Evolutionary conservation across 2,888 invertebrate species (phyloP).

Genomic region (Crematogaster levior): DNA sequence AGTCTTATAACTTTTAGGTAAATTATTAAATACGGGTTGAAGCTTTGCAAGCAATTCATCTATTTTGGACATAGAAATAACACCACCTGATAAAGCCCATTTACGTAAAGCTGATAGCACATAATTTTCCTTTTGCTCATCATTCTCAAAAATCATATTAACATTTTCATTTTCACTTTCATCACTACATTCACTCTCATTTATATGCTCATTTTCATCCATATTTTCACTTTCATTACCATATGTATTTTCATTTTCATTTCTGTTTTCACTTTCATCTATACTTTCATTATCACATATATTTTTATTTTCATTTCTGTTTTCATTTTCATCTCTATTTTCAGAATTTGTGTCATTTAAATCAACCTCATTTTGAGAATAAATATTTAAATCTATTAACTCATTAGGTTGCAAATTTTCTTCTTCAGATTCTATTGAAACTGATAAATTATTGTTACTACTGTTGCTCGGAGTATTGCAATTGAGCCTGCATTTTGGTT

Average conservation of each 20-base stretch:
- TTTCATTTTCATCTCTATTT: too few species aligned
- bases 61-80: slow-evolving; percentile 24
- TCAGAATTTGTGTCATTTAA: too few species aligned
- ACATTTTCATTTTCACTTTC: slow-evolving; percentile 14
- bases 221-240: background rate
- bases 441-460: background rate
- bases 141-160: background rate
- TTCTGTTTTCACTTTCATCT: background rate
- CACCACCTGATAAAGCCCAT: slow-evolving; percentile 20
- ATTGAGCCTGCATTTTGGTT: slow-evolving; percentile 13
- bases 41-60: slow-evolving; percentile 15
- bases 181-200: too few species aligned
- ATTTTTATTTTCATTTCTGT: too few species aligned
- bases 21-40: slow-evolving; percentile 4
- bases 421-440: background rate
- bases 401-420: background rate
- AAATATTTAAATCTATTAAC: background rate
- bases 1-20: slow-evolving; percentile 40
- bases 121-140: slow-evolving; percentile 26
- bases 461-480: background rate
- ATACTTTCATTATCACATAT: background rate
- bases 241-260: background rate
- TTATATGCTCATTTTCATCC: background rate
- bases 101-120: background rate
- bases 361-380: background rate